These are phyloP conservation scores for Martes martes DNA, from an alignment of 2,113 vertebrate species.

Conservation along the genomic window DNA sequence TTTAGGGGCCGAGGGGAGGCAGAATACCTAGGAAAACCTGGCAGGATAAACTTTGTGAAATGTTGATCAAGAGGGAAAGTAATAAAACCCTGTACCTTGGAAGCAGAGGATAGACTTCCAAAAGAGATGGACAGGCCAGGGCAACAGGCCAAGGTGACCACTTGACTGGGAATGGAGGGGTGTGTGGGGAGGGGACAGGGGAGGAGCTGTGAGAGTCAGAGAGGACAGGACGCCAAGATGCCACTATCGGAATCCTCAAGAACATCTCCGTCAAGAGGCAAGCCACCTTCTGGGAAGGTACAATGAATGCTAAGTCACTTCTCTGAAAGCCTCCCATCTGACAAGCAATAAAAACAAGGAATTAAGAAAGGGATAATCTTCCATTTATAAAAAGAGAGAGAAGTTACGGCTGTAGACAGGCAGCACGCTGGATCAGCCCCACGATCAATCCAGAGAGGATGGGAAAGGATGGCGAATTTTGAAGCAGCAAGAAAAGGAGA, in stretches of 20 bases:
- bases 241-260: background rate
- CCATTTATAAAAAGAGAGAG: constrained; percentile 17
- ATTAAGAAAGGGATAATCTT: constrained; percentile 62
- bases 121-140: background rate
- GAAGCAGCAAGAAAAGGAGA: constrained; percentile 66
- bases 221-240: background rate
- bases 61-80: background rate
- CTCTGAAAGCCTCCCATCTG: constrained; percentile 21
- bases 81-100: background rate
- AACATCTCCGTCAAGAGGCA: constrained; percentile 47
- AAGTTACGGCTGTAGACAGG: constrained; percentile 54
- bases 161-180: background rate
- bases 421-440: constrained; percentile 54
- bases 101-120: background rate
- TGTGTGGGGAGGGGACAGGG: rapidly evolving
- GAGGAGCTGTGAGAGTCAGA: background rate
- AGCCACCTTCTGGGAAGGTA: background rate
- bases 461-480: constrained; percentile 46
- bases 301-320: background rate
- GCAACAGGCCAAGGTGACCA: background rate
- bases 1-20: background rate
- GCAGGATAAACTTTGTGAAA: background rate
- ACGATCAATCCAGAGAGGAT: constrained; percentile 57
- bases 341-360: constrained; percentile 56
- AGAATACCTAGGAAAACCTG: background rate